These are phyloP conservation scores for Orestias chungarensis DNA, from an alignment of 2,797 vertebrate species.

Conservation along the genomic window DNA sequence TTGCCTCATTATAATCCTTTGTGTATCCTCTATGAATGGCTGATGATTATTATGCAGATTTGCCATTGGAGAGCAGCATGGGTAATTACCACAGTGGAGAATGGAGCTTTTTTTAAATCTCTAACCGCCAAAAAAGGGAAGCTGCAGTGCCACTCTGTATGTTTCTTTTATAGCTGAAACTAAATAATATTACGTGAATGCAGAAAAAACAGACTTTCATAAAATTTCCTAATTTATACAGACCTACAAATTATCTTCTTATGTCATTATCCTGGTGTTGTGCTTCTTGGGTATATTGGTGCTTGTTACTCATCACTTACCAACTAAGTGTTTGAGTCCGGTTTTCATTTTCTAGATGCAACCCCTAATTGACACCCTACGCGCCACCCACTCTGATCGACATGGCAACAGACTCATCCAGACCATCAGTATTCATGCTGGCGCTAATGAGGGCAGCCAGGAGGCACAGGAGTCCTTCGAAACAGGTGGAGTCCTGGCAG, in stretches of 20 bases:
- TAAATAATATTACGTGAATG: conserved; percentile 13
- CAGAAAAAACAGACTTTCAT: conserved; percentile 28
- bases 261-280: not conserved
- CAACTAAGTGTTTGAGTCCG: conserved; percentile 22
- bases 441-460: conserved; percentile 48
- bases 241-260: not conserved
- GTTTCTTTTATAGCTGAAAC: conserved; percentile 31
- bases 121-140: conserved; percentile 65
- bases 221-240: not conserved
- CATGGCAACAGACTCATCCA: conserved; percentile 27
- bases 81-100: conserved; percentile 83
- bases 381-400: conserved; percentile 21
- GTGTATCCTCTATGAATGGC: conserved; percentile 81
- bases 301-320: conserved; percentile 14
- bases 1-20: conserved; percentile 83
- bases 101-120: conserved; percentile 74
- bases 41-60: conserved; percentile 85
- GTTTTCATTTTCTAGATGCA: conserved; percentile 27
- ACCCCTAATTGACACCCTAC: conserved; percentile 41
- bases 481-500: conserved; percentile 49
- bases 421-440: conserved; percentile 43
- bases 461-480: conserved; percentile 35
- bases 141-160: conserved; percentile 34
- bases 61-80: conserved; percentile 77
- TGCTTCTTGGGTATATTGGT: not conserved